A percentile compares a stretch with the other conserved stretches of the same genome.
phyloP scores from a whole-genome alignment of 53 echinoderm and acorn worm species.

The Holothuria scabra region DNA sequence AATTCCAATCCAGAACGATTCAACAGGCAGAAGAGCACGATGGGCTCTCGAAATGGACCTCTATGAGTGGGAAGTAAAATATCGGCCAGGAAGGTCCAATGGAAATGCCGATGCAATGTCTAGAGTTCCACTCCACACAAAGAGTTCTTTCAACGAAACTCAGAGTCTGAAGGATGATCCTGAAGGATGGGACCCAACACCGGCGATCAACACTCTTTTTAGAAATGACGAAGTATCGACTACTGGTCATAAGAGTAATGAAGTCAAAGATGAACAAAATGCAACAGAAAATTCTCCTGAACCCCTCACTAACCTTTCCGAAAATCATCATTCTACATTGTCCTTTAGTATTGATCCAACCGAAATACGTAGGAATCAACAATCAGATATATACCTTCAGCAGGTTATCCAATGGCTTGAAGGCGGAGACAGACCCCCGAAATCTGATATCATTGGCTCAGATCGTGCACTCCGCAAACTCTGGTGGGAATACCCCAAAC shows the following conservation, averaged over 20 bases:
- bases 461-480: too few relatives aligned
- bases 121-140: conserved; percentile 61
- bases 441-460: too few relatives aligned
- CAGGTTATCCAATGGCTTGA: too few relatives aligned
- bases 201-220: conserved; percentile 7
- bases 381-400: too few relatives aligned
- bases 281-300: too few relatives aligned
- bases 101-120: too few relatives aligned
- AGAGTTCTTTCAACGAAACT: not conserved
- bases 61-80: conserved; percentile 58
- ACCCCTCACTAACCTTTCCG: not conserved
- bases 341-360: not conserved
- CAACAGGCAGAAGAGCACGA: conserved; percentile 48
- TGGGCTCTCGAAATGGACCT: conserved; percentile 76
- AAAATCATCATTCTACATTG: not conserved
- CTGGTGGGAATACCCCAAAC: too few relatives aligned
- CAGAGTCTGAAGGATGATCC: not conserved
- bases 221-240: not conserved
- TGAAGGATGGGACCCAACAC: conserved; percentile 15
- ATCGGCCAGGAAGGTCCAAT: conserved; percentile 65
- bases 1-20: conserved; percentile 63
- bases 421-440: not conserved
- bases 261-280: not conserved
- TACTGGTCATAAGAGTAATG: not conserved
- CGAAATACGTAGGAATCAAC: too few relatives aligned